phyloP scores from a whole-genome alignment of 2,797 vertebrate species.

The Scarus forsteni region DNA sequence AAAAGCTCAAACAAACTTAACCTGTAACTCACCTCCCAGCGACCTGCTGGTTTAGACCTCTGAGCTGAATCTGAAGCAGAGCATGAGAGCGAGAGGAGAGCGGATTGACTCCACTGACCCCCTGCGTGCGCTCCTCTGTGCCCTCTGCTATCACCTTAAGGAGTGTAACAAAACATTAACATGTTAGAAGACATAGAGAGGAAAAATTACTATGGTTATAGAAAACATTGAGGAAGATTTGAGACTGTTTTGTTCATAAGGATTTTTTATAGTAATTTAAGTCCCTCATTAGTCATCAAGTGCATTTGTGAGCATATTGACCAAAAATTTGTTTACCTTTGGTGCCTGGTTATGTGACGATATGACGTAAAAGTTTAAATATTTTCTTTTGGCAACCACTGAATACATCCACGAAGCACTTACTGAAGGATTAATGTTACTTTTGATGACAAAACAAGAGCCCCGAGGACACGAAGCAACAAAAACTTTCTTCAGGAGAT shows the following conservation, averaged over 20 bases:
- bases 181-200: constrained; percentile 3
- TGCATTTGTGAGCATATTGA: background rate
- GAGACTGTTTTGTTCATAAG: no score
- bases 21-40: constrained; percentile 85
- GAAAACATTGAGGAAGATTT: no score
- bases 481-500: no score
- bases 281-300: background rate
- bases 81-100: constrained; percentile 94
- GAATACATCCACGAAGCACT: no score
- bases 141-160: constrained; percentile 89
- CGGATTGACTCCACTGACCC: constrained; percentile 90
- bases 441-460: no score
- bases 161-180: background rate
- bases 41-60: constrained; percentile 80
- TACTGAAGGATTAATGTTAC: no score
- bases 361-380: no score
- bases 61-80: constrained; percentile 93
- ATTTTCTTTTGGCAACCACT: no score
- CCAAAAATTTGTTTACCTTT: background rate
- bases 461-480: no score
- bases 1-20: no score
- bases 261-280: background rate
- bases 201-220: background rate
- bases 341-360: background rate
- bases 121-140: constrained; percentile 88